Percentiles rank a stretch among this genome's conserved stretches.
These are phyloP conservation scores for Trididemnum clinides DNA, from an alignment of 23 tunicate genomes.

Conservation along the genomic window DNA sequence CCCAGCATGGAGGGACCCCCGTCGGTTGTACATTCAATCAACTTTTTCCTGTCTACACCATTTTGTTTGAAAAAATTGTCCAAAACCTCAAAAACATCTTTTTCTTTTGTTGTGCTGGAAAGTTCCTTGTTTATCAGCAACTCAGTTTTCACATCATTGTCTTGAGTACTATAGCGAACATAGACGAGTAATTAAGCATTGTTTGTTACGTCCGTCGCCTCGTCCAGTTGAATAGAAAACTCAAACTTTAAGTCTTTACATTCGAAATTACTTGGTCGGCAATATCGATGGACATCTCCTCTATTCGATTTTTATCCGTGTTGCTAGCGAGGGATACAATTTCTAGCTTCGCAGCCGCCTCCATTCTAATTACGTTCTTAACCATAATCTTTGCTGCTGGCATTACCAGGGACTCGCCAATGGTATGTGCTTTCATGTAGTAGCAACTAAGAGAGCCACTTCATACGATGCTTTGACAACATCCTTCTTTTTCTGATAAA, in stretches of 20 bases:
- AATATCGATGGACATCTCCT: neutral
- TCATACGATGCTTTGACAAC: slow-evolving; percentile 36
- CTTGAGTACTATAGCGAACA: slow-evolving; percentile 4
- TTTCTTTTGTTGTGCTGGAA: neutral
- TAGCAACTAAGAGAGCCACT: slow-evolving; percentile 40
- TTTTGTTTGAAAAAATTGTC: slow-evolving; percentile 32
- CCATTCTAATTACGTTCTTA: neutral
- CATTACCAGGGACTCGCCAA: slow-evolving; percentile 22
- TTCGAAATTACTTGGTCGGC: neutral
- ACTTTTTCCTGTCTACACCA: slow-evolving; percentile 44
- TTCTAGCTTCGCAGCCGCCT: slow-evolving; percentile 11
- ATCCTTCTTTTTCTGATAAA: slow-evolving; percentile 29
- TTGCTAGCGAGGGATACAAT: slow-evolving; percentile 4
- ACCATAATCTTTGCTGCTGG: slow-evolving; percentile 17
- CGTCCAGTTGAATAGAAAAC: too few relatives aligned
- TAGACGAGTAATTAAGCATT: neutral
- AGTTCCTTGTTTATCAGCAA: neutral
- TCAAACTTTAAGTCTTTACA: too few relatives aligned
- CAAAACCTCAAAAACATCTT: neutral
- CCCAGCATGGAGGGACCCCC: slow-evolving; percentile 29
- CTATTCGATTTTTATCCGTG: neutral
- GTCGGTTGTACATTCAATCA: slow-evolving; percentile 18
- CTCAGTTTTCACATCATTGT: slow-evolving; percentile 10
- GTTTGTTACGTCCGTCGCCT: neutral
- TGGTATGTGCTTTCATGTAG: slow-evolving; percentile 35